These are phyloP conservation scores for Acronicta leporina DNA, from an alignment of 2,888 invertebrate species.

Conservation along the genomic window DNA sequence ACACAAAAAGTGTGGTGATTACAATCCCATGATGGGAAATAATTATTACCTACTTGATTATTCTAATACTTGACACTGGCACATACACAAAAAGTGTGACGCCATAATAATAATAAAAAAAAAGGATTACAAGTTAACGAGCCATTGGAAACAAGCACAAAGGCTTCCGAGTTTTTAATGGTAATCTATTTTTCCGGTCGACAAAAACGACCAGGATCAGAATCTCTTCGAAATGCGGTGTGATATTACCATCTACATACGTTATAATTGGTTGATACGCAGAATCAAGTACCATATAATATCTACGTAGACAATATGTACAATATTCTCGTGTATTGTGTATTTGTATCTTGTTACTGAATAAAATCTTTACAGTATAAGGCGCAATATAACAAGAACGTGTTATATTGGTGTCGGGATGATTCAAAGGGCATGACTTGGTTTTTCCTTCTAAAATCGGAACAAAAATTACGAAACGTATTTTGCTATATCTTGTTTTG, in stretches of 20 bases:
- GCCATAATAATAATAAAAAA: too few species aligned
- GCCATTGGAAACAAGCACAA: conserved; percentile 10
- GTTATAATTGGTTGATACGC: conserved; percentile 11
- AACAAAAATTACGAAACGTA: conserved; percentile 18
- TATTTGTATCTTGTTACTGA: conserved; percentile 45
- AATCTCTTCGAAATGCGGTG: background rate
- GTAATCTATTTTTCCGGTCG: background rate
- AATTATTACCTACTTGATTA: too few species aligned
- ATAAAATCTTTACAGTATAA: conserved; percentile 36
- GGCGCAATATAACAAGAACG: conserved; percentile 35
- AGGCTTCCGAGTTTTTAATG: background rate
- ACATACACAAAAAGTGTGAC: too few species aligned
- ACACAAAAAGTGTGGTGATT: too few species aligned
- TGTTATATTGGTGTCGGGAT: conserved; percentile 23
- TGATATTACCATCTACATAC: background rate
- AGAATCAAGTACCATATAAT: conserved; percentile 19
- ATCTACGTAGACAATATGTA: conserved; percentile 19
- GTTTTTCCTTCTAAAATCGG: conserved; percentile 16
- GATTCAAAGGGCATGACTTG: conserved; percentile 20
- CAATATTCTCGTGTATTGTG: conserved; percentile 32
- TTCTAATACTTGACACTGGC: too few species aligned
- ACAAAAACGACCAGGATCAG: background rate
- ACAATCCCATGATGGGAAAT: too few species aligned
- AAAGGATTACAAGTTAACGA: conserved; percentile 5
- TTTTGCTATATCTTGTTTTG: conserved; percentile 12